These are phyloP conservation scores for Sogatella furcifera DNA, from an alignment of 1,140 invertebrate species.

Conservation along the genomic window DNA sequence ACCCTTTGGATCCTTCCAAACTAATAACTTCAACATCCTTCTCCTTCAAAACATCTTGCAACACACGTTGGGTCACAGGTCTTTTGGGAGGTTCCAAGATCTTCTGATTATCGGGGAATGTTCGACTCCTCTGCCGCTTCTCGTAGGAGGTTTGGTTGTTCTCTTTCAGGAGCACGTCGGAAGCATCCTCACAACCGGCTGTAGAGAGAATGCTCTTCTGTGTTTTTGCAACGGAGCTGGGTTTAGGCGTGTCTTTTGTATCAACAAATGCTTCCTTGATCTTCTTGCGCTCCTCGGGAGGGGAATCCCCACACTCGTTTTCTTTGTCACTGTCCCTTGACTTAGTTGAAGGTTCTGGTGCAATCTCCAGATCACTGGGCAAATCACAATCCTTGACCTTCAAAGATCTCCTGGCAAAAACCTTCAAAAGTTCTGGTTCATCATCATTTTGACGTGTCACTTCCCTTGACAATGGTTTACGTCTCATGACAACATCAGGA, in stretches of 20 bases:
- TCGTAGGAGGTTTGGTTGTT: slow-evolving; percentile 11
- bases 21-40: slow-evolving; percentile 13
- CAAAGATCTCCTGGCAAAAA: slow-evolving; percentile 61
- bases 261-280: slow-evolving; percentile 8
- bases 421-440: slow-evolving; percentile 66
- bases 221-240: background rate
- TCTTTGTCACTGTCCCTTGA: slow-evolving; percentile 55
- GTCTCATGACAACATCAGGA: slow-evolving; percentile 13
- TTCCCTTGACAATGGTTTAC: slow-evolving; percentile 32
- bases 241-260: background rate
- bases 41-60: slow-evolving; percentile 7
- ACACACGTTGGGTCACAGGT: slow-evolving; percentile 1
- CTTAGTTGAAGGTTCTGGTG: slow-evolving; percentile 19
- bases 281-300: slow-evolving; percentile 11
- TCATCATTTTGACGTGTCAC: slow-evolving; percentile 41
- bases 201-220: slow-evolving; percentile 14
- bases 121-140: slow-evolving; percentile 15
- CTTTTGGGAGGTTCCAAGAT: slow-evolving; percentile 8
- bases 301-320: slow-evolving; percentile 35
- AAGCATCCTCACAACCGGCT: background rate
- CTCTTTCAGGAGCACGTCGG: slow-evolving; percentile 4
- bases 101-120: slow-evolving; percentile 2
- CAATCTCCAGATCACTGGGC: slow-evolving; percentile 1
- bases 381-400: slow-evolving; percentile 49
- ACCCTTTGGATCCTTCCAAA: background rate